Percentiles rank a stretch among this genome's conserved stretches.
Conservation (phyloP, 92 coral and sea anemone genomes). For the Porites cylindrica region DNA sequence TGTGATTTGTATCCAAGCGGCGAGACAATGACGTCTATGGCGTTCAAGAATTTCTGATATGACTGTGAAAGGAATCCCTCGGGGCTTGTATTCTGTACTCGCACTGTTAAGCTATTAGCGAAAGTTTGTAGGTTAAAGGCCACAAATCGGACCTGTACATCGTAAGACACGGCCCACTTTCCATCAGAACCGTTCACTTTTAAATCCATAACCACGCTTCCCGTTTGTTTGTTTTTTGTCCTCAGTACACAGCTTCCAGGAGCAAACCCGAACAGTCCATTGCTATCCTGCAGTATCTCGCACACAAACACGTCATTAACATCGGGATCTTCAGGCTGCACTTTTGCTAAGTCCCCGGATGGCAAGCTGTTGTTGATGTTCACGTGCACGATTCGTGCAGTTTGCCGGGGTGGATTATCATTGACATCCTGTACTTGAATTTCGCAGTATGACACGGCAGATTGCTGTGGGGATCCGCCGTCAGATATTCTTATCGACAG, state of each 20-base stretch:
- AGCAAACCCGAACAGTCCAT: conserved; percentile 79
- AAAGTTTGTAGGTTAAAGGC: conserved; percentile 72
- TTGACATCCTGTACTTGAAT: conserved; percentile 83
- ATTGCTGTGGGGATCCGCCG: conserved; percentile 73
- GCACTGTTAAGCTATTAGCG: conserved; percentile 78
- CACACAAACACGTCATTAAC: conserved; percentile 80
- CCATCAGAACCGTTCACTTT: conserved; percentile 87
- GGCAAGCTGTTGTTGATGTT: conserved; percentile 75
- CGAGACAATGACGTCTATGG: conserved; percentile 65
- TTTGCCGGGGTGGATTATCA: conserved; percentile 85
- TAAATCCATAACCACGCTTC: conserved; percentile 63
- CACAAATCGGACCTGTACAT: conserved; percentile 77
- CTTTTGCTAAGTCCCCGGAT: conserved; percentile 83
- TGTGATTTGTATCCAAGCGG: conserved; percentile 70
- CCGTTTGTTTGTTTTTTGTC: conserved; percentile 52
- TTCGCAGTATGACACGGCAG: conserved; percentile 76
- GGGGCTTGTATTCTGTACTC: conserved; percentile 67
- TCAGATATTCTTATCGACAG: conserved; percentile 79
- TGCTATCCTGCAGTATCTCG: conserved; percentile 43
- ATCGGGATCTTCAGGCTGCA: conserved; percentile 92
- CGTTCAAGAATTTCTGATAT: conserved; percentile 68
- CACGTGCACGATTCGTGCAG: conserved; percentile 82
- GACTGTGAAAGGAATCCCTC: conserved; percentile 69
- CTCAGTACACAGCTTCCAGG: conserved; percentile 78
- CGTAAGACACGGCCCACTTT: conserved; percentile 67